phyloP scores from a whole-genome alignment of 1,140 invertebrate genomes.

The Atta colombica region DNA sequence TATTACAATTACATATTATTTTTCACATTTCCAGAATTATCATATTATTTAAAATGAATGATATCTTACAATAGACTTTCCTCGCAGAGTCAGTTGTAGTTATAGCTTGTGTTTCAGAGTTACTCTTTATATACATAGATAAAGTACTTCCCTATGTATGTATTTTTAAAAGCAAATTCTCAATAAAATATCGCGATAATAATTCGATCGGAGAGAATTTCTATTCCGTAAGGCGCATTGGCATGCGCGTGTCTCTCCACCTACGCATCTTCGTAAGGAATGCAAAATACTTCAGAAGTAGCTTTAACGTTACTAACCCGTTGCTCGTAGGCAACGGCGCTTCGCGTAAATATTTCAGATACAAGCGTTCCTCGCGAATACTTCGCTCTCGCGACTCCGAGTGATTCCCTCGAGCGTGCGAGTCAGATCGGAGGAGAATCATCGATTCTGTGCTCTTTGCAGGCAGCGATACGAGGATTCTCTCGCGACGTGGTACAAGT shows the following conservation, averaged over 20 bases:
- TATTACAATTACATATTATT: not conserved
- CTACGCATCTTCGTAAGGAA: constrained; percentile 44
- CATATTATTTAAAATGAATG: not conserved
- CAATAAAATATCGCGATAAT: constrained; percentile 42
- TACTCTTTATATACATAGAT: not conserved
- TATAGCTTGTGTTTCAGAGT: not conserved
- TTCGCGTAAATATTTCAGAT: constrained; percentile 38
- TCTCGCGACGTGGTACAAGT: constrained; percentile 65
- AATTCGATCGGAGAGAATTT: constrained; percentile 26
- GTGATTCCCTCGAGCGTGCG: constrained; percentile 40
- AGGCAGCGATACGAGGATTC: constrained; percentile 63
- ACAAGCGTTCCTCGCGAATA: constrained; percentile 16
- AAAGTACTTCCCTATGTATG: not conserved
- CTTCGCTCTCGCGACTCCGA: constrained; percentile 1
- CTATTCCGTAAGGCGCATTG: constrained; percentile 18
- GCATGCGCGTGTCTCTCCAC: constrained; percentile 17
- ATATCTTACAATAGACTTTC: not conserved
- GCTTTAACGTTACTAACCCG: constrained; percentile 50
- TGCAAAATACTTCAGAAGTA: constrained; percentile 52
- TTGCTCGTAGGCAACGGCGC: constrained; percentile 47
- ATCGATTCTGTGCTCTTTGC: constrained; percentile 70
- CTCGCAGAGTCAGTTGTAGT: not conserved
- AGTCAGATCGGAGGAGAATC: constrained; percentile 64
- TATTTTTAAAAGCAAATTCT: not conserved
- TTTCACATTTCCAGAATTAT: not conserved